Evolutionary conservation across 37 sponge, comb jelly and placozoan genomes (phyloP), one percentile per base, ranked within the genome.

Genomic region (Eunapius fragilis): DNA sequence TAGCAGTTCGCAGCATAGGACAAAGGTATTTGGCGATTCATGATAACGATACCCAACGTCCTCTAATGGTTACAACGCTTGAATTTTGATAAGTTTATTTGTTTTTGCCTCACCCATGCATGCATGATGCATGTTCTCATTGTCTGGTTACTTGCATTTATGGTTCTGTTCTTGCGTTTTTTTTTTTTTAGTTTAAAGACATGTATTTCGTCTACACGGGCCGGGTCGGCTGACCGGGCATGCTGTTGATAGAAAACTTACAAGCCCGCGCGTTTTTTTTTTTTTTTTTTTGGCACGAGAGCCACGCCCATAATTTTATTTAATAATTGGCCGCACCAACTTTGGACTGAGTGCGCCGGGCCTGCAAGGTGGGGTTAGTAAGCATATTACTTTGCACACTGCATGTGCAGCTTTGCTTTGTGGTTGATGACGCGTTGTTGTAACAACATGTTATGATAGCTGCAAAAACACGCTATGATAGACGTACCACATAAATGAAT

Each of bases 11-110:
- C 82, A 87, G 72, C 75, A 72, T 49, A 87, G 81, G 72, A 31
- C 7, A 27, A 72, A 72, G 23, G 38, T 82, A n/a, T 82, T 82
- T 82, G 83, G 83, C 37, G 11, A 80, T 27, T 80, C 31, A 49
- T 26, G 25, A 68, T 80, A 13, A 77, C 58, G 17, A 58, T 19
- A 58, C 58, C 58, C 58, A 58, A 58, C 6, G 58, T 58, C 58
- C 58, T 58, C 58, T 58, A 58, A 58, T 58, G 14, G 58, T 58
- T 58, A 58, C 19, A 58, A 19, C 41, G 41, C 58, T 58, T 58
- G 58, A 58, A 58, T 58, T 58, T 58, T 58, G 58, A 58, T 58
- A 58, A 58, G 58, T 58, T 58, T 2, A 58, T 58, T 58, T 58
- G 58, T 58, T 58, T 58, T 58, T 58, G 58, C 58, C 58, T 58